Evolutionary conservation across 2,888 invertebrate species (phyloP).

Genomic region (Hanleya hanleyi): DNA sequence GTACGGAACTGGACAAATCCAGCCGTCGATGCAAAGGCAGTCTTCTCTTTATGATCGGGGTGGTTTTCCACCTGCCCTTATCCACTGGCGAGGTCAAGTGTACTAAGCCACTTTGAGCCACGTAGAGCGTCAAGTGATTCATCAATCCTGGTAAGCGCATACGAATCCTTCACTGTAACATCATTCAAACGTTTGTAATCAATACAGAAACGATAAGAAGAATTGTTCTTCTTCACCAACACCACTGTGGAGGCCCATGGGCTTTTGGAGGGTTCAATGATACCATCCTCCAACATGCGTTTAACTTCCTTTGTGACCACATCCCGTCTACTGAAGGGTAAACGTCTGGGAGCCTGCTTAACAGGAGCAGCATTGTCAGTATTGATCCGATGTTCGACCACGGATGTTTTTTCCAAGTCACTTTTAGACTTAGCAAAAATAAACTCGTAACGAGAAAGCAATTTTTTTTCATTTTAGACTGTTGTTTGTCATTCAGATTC

Average conservation of each 20-base stretch:
- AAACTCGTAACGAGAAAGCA: not conserved
- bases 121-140: conserved; percentile 11
- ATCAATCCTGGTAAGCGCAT: conserved; percentile 10
- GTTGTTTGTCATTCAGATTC: too few relatives aligned
- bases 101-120: conserved; percentile 9
- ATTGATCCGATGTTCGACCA: conserved; percentile 8
- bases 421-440: not conserved
- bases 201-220: conserved; percentile 14
- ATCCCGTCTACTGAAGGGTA: not conserved
- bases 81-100: conserved; percentile 17
- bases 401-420: conserved; percentile 3
- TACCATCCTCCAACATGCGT: conserved; percentile 10
- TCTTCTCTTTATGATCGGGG: conserved; percentile 5
- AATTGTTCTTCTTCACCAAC: conserved; percentile 15
- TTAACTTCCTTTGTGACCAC: conserved; percentile 11
- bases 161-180: conserved; percentile 18
- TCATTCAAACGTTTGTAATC: conserved; percentile 15
- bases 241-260: conserved; percentile 22
- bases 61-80: conserved; percentile 18
- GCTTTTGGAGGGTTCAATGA: conserved; percentile 19
- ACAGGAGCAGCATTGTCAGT: not conserved
- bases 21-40: conserved; percentile 19
- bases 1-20: conserved; percentile 36
- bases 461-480: not conserved
- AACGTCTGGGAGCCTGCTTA: not conserved